Conservation (phyloP, 1,140 invertebrate species). For the Chironomus tepperi region DNA sequence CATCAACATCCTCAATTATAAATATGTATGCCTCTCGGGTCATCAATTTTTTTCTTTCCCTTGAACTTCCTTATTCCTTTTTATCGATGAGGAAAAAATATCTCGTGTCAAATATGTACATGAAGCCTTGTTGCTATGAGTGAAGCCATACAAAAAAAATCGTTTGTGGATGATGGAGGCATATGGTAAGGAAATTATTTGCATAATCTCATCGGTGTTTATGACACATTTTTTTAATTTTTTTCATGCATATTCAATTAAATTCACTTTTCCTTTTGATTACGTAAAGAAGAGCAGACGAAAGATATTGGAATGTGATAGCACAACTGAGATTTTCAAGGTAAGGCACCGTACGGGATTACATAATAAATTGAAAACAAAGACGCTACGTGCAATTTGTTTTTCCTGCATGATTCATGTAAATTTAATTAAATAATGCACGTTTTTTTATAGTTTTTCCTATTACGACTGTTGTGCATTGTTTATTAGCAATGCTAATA, state of each 20-base stretch:
- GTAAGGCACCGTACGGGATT: not conserved
- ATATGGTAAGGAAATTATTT: not conserved
- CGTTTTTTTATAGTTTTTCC: not conserved
- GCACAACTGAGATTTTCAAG: not conserved
- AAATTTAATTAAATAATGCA: not conserved
- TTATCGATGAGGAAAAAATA: not conserved
- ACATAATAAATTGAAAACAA: not conserved
- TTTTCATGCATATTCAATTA: constrained; percentile 11
- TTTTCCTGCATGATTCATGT: not conserved
- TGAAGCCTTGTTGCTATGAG: too few relatives aligned
- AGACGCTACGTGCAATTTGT: not conserved
- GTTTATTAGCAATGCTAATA: too few relatives aligned
- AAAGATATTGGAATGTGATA: not conserved
- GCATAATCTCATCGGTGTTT: not conserved
- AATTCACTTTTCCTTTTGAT: not conserved
- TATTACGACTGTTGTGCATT: not conserved
- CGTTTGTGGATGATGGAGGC: not conserved
- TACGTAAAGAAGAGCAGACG: not conserved
- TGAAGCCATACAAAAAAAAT: not conserved
- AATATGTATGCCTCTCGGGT: not conserved
- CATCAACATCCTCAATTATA: not conserved
- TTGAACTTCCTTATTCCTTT: not conserved
- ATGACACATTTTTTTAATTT: not conserved
- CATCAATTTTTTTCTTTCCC: not conserved
- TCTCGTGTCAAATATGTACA: not conserved